Base-by-base conservation (phyloP, 2,113 vertebrate genomes). In the Microtus ochrogaster region DNA sequence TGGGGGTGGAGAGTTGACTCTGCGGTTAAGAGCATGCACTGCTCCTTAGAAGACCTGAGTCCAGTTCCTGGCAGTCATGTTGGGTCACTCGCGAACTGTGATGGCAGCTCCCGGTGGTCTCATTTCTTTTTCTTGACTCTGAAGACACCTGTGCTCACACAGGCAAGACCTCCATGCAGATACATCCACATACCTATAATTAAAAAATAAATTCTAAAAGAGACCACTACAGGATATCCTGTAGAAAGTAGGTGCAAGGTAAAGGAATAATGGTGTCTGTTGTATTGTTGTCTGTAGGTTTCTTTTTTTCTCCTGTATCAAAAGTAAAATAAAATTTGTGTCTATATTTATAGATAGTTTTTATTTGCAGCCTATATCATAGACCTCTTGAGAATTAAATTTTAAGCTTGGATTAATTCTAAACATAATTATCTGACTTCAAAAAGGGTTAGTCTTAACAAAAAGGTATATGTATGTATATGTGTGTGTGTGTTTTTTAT, bases 361-460 rank as follows among this genome's bases (percentile, higher is more conserved):
- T 28, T 70, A 47, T 7, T 33, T 82, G 26, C 14, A 90, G 12
- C 44, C 52, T 92, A 26, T 52, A 30, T 94, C 44, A 90, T 19
- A 89, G 9, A 44, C 90, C 30, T 68, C 33, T 61, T 70, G 90
- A 91, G 36, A 63, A 85, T 82, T 94, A 93, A 92, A 41, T 85
- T 28, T 61, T 83, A 76, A 61, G 77, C 5, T 77, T 94, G 41
- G 16, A n/a, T 81, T 87, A 86, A 63, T 87, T 89, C 22, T 96
- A 87, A 94, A 87, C 49, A 47, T 82, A 76, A 47, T 68, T 96
- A 93, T 91, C 21, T 91, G 72, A 73, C 28, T 89, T 92, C 5
- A 68, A 17, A 78, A 49, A 95, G 33, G 8, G 30, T 66, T 63
- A 3, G 26, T 78, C 49, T 91, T 49, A 82, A 86, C 85, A 30